Percentiles rank a stretch among this genome's conserved stretches.
phyloP scores from a whole-genome alignment of 2,113 vertebrate genomes.

The Condylura cristata region DNA sequence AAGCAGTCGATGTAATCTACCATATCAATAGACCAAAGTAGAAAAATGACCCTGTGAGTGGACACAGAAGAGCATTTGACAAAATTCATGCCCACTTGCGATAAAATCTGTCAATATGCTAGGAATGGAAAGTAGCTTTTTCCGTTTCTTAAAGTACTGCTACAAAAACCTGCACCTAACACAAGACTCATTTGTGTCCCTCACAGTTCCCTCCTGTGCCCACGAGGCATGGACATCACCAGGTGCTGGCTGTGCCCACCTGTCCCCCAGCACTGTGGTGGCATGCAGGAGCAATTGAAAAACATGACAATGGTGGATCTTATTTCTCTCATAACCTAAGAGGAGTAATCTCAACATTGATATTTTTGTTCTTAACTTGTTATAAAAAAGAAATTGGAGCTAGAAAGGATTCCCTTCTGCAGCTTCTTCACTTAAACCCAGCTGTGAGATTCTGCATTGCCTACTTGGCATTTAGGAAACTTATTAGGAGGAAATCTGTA shows the following conservation, averaged over 20 bases:
- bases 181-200: not conserved
- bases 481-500: conserved; percentile 95
- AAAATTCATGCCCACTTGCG: not conserved
- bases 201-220: not conserved
- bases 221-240: not conserved
- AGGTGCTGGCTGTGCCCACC: not conserved
- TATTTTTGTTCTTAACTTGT: conserved; percentile 94
- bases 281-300: not conserved
- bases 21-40: not conserved
- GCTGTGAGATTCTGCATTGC: conserved; percentile 91
- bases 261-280: not conserved
- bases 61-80: not conserved
- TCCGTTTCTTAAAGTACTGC: not conserved
- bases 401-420: conserved; percentile 92
- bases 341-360: conserved; percentile 93
- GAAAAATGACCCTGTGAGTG: not conserved
- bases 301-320: conserved; percentile 76
- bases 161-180: not conserved
- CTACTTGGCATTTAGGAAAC: conserved; percentile 92
- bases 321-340: conserved; percentile 92
- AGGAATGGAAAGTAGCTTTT: not conserved
- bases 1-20: not conserved
- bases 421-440: conserved; percentile 95
- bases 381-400: conserved; percentile 88
- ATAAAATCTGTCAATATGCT: not conserved